Evolutionary conservation across 2,113 vertebrate genomes (phyloP), one percentile per base, ranked within the genome.

Genomic region (Chlorodrepanis virens): DNA sequence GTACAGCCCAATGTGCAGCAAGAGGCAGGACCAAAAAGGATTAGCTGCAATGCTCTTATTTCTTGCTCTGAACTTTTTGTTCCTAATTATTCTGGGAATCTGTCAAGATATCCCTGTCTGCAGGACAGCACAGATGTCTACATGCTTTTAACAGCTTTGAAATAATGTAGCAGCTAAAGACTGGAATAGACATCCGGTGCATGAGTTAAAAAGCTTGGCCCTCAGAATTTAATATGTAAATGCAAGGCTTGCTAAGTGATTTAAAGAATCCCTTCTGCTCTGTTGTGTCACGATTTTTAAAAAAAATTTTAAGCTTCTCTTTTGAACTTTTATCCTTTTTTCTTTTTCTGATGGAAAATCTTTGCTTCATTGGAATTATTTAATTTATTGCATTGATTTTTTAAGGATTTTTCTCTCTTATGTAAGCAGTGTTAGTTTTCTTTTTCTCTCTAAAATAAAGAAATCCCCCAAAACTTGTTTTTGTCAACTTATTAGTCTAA

Each of bases 91-190:
- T 94, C 71, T 91, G 92, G 94, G 93, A 71, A 93, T 24, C 69
- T 94, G 90, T 90, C 94, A 97, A 31, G 63, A 70, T 67, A 84
- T 12, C 23, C 16, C 14, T n/a, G 8, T 76, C 47, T 47, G 24
- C n/a, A 71, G 78, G 71, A 81, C 25, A 88, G 44, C 86, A 75
- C 87, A 97, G 84, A 88, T 94, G 90, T 89, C 56, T 91, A 5
- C 12, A 2, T 77, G 68, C 18, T 69, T 80, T 94, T 94, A 94
- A 74, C 60, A 92, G 74, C 61, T 96, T 96, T 92, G 77, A 96
- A 92, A 94, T 89, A 82, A 94, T 14, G 12, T 65, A 78, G 33
- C 23, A 47, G 17, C 63, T 50, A 37, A 92, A 78, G 90, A 44
- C 19, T n/a, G 27, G 42, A 89, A 78, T 6, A 94, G 72, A 71